These are phyloP conservation scores for Netelia melanura DNA, from an alignment of 2,888 invertebrate genomes.

Conservation along the genomic window DNA sequence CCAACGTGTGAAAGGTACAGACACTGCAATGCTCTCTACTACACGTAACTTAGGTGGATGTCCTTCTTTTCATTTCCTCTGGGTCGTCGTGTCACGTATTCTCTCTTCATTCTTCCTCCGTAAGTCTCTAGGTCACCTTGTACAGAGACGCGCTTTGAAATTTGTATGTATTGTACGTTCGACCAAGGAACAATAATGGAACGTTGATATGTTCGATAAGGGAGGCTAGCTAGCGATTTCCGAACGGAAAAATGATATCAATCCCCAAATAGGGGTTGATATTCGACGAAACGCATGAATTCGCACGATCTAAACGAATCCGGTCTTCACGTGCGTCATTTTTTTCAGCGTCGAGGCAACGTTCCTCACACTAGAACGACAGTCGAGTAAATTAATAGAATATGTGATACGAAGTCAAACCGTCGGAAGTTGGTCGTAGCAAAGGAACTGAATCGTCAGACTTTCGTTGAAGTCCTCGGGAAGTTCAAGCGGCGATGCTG, in stretches of 20 bases:
- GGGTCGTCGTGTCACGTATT: background rate
- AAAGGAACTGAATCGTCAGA: conserved; percentile 18
- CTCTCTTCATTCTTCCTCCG: background rate
- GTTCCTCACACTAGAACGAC: background rate
- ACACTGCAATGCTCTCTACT: background rate
- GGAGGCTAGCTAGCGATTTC: no score
- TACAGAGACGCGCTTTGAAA: no score
- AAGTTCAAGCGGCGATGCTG: conserved; percentile 26
- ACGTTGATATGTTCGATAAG: no score
- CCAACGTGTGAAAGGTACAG: background rate
- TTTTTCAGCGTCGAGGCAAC: background rate
- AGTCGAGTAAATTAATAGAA: background rate
- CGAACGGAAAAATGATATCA: no score
- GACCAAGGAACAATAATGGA: no score
- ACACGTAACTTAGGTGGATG: background rate
- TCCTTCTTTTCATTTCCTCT: background rate
- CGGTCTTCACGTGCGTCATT: background rate
- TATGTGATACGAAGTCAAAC: conserved; percentile 7
- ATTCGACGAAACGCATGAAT: no score
- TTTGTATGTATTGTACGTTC: no score
- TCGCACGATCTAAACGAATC: no score
- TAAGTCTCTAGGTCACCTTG: background rate
- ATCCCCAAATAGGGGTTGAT: no score
- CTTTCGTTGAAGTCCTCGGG: conserved; percentile 30
- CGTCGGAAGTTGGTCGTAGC: conserved; percentile 14